Evolutionary conservation across 2,113 vertebrate genomes (phyloP), one percentile per base, ranked within the genome.

Genomic region (Condylura cristata): DNA sequence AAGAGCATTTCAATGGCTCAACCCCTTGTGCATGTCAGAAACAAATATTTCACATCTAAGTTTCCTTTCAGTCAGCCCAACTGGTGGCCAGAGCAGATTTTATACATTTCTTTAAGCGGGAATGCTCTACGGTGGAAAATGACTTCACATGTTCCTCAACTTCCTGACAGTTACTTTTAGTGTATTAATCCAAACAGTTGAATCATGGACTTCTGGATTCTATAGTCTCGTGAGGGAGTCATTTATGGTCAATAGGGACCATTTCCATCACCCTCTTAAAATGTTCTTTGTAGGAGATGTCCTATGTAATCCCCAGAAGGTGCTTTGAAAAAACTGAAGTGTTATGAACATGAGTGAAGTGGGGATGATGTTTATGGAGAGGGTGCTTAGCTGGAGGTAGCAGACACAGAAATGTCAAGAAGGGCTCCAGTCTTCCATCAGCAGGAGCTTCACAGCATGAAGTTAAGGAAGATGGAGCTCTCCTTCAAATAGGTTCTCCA

Each of bases 111-210:
- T 9, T 71, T 58, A 53, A 84, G 58, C 70, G 13, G 32, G 66
- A 0, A 2, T 39, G 24, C 11, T n/a, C 8, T 70, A 10, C 34
- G 28, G 1, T 14, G 11, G 10, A 14, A 24, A 6, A 66, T 4
- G 22, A 11, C 22, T 39, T 84, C 16, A 1, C 44, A 2, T 53
- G 26, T 61, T 82, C 2, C n/a, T 56, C 26, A 8, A 46, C 8
- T 80, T 66, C 60, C 70, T 84, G 32, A 58, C 17, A 34, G 8
- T 51, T 60, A 13, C 10, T 39, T 18, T 34, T 8, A 14, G 13
- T 63, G 41, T 68, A 89, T 72, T 63, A 46, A 51, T 70, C 18
- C 28, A 60, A 89, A 90, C 65, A 74, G 65, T 41, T 48, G 32
- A 89, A 20, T 66, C 39, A 28, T 70, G 30, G 11, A 41, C 32